Evolutionary conservation across 2,797 vertebrate species (phyloP).

Genomic region (Hephaestus fuliginosus): DNA sequence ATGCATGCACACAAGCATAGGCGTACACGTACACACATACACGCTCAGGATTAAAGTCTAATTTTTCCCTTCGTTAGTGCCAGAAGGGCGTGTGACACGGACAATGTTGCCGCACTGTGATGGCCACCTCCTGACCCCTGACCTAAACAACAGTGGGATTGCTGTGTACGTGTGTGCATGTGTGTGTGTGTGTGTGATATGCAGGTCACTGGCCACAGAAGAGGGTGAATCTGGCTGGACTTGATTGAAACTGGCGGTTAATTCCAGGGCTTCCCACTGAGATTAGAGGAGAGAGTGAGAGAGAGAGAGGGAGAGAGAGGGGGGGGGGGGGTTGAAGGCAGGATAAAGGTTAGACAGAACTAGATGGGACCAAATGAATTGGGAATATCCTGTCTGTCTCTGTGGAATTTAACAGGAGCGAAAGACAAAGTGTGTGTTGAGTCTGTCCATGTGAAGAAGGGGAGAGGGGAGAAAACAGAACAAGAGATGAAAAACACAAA

Average conservation of each 20-base stretch:
- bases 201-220: slow-evolving; percentile 74
- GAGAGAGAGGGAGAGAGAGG: slow-evolving; percentile 14
- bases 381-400: slow-evolving; percentile 50
- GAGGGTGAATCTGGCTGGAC: slow-evolving; percentile 77
- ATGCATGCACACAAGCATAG: slow-evolving; percentile 8
- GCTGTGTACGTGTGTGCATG: slow-evolving; percentile 12
- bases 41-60: slow-evolving; percentile 59
- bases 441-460: background rate
- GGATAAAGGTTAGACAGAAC: slow-evolving; percentile 54
- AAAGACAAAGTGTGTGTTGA: slow-evolving; percentile 12
- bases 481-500: background rate
- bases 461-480: background rate
- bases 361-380: slow-evolving; percentile 59
- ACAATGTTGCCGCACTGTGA: slow-evolving; percentile 33
- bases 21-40: slow-evolving; percentile 10
- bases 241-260: slow-evolving; percentile 84
- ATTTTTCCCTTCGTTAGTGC: slow-evolving; percentile 61
- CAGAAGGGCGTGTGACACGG: slow-evolving; percentile 62
- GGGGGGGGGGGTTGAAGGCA: slow-evolving; percentile 5
- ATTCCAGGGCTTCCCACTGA: slow-evolving; percentile 80
- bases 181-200: slow-evolving; percentile 47
- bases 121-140: slow-evolving; percentile 64
- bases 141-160: slow-evolving; percentile 52
- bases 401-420: slow-evolving; percentile 25
- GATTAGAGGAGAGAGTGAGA: slow-evolving; percentile 66